Percentiles rank a stretch among this genome's conserved stretches.
phyloP scores from a whole-genome alignment of 2,888 invertebrate species.

The Sinotaia quadrata region DNA sequence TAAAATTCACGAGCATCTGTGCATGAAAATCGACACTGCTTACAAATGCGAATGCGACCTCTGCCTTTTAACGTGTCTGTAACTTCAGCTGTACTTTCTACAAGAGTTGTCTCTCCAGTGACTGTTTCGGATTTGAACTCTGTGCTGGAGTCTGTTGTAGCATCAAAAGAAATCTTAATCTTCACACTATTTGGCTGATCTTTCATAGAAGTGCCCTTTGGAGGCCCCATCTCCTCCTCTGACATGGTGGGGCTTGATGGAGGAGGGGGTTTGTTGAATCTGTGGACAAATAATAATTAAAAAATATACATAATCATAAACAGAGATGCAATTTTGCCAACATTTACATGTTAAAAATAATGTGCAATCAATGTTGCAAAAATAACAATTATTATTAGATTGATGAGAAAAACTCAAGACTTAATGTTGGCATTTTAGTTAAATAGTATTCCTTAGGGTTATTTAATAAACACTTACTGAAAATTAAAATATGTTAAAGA shows the following conservation, averaged over 20 bases:
- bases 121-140: not conserved
- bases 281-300: not conserved
- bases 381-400: no score
- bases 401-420: no score
- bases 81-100: not conserved
- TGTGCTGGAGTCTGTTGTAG: not conserved
- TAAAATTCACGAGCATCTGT: conserved; percentile 61
- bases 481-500: no score
- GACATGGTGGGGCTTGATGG: conserved; percentile 12
- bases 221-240: conserved; percentile 8
- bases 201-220: not conserved
- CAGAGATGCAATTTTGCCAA: no score
- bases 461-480: no score
- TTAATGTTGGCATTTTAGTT: no score
- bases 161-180: not conserved
- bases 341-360: no score
- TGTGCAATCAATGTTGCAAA: no score
- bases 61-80: conserved; percentile 27
- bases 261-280: not conserved
- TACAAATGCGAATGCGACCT: conserved; percentile 59
- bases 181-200: not conserved
- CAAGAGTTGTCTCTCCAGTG: not conserved
- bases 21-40: conserved; percentile 60
- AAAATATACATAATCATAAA: no score
- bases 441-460: no score